Evolutionary conservation across 2,797 vertebrate species (phyloP), one percentile per base, ranked within the genome.

Genomic region (Xiphorhynchus erythropygius): DNA sequence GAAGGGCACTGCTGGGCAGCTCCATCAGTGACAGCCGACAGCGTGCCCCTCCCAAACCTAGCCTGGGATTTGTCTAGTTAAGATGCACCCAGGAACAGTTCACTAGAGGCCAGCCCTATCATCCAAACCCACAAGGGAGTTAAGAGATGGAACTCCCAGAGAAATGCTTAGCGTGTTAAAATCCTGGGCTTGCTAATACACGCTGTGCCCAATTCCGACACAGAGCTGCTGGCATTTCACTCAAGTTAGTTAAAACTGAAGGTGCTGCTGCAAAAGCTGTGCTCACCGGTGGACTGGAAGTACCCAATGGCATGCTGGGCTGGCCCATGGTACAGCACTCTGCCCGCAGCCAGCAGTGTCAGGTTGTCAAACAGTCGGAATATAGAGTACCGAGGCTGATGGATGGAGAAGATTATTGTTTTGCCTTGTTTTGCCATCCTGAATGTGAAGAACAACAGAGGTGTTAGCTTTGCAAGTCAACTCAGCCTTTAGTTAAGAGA

Each of bases 381-480:
- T 97, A 99, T 99, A 95, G 99, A 99, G 93, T 99, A 99, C 6
- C 99, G 98, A 18, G 99, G 99, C 77, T 99, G 99, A 94, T 99
- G 99, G 96, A 99, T 99, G 85, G 99, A 99, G 97, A 99, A 98
- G 69, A 99, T 99, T 25, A 99, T 99, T 11, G 98, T 99, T 91
- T 97, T 98, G 27, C 99, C 99, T 47, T 98, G 97, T 92, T 78
- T 97, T 18, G 98, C 98, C 98, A 99, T 99, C 97, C 99, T 99
- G 94, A 71, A 94, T 44, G 88, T 9, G 89, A 84, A 87, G 64
- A 90, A 89, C 1, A 44, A 82, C 13, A 73, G 39, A 46, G 25
- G 4, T 22, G 25, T 70, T 57, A 76, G 62, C 33, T 57, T 60
- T 56, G 12, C 19, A 41, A 56, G 49, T 22, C 2, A 4, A 18